Evolutionary conservation across 2,888 invertebrate genomes (phyloP), one percentile per base, ranked within the genome.

Genomic region (Drosophila kambysellisi): DNA sequence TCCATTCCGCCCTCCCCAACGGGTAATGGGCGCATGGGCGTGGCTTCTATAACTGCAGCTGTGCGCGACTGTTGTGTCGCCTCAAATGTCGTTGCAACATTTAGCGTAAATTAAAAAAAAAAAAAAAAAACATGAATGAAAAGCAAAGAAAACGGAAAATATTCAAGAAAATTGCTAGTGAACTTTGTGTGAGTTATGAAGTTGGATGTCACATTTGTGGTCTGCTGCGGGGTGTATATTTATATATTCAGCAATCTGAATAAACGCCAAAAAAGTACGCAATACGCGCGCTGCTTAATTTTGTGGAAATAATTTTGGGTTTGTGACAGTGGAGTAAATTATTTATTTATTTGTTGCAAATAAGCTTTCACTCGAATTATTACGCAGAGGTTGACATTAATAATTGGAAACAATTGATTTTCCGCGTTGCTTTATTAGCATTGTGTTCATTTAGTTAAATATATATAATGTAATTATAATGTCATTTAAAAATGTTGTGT

Each of bases 101-200:
- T 87, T 84, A 74, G 89, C 68, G 73, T 57, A 85, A 87, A 87
- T 89, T 81, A 84, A 86, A 79, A 70, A 53, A 32, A 57, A 7
- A 7, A 41, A 79, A 70, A 53, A 32, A 57, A 7, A 41, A 57
- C 11, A 37, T 39, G 57, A 32, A 43, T 43, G 60, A 68, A 74
- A 61, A 46, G 64, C 46, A 52, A 69, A 51, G 43, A 64, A 67
- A 53, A 43, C 35, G 29, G 50, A 64, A 70, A 79, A 79, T 46
- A 71, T 79, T 64, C 56, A 70, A 61, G 41, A 68, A 71, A 81
- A 70, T 76, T 79, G 61, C 62, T 73, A 59, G 53, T 68, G 60
- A 77, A 86, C 71, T 87, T 82, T 74, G 60, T 48, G 56, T 78
- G 81, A 84, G 72, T 74, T 77, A 87, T 87, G 76, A 70, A 76